Evolutionary conservation across 1,140 invertebrate genomes (phyloP), one percentile per base, ranked within the genome.

Genomic region (Lasioglossum albipes): DNA sequence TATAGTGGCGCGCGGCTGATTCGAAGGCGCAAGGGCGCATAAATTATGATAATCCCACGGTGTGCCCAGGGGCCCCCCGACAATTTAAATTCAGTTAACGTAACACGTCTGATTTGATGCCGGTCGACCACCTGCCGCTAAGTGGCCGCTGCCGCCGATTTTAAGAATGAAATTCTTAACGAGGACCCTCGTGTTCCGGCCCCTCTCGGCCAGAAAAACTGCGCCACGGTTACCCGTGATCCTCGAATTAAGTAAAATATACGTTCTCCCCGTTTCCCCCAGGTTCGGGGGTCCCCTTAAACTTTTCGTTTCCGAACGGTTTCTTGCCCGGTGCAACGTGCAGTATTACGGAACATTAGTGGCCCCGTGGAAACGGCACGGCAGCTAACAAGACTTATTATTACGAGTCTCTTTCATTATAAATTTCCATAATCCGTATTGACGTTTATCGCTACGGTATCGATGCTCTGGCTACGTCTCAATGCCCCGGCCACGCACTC

Each of bases 11-110:
- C 70, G 79, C 76, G 76, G 81, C 88, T 84, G 82, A 83, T 83
- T 87, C 82, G 71, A 52, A 80, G 81, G 83, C 79, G 87, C 87
- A 83, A 90, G 90, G 91, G 88, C 91, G 90, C 91, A 93, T 93
- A 92, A 92, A 92, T 92, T 92, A 93, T 92, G 92, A 74, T 91
- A 92, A 93, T 91, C 84, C 52, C 83, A 69, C 52, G 79, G 22
- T 81, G 81, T 83, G 81, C 61, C 84, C 75, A 45, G 73, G 67
- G 84, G 18, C 67, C 73, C 20, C 57, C 57, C 20, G 69, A 86
- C 90, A 88, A 93, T 92, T 92, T 91, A 91, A 93, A 93, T 93
- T 92, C 91, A 91, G 92, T 93, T 93, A 92, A 90, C 91, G 90
- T 90, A 88, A 89, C 89, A 87, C 90, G 88, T 91, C 86, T 89